Evolutionary conservation across 2,797 vertebrate genomes (phyloP).

Genomic region (Poecilia picta): DNA sequence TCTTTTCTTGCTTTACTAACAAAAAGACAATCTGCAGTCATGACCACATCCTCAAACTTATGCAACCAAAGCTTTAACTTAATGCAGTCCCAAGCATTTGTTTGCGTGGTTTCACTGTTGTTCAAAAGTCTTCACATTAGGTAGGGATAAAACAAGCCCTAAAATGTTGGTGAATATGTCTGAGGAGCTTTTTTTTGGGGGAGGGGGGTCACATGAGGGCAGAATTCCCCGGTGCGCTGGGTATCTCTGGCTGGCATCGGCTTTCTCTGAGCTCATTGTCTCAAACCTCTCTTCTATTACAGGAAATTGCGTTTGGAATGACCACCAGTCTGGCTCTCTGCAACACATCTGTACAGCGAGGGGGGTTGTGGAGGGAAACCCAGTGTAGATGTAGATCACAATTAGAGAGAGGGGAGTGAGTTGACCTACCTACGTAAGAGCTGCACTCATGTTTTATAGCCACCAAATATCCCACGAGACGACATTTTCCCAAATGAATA

Average conservation of each 20-base stretch:
- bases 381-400: conserved; percentile 54
- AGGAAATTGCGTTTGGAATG: conserved; percentile 68
- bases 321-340: conserved; percentile 50
- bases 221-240: conserved; percentile 52
- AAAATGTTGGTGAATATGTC: neutral
- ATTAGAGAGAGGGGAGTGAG: conserved; percentile 27
- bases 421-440: conserved; percentile 16
- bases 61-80: conserved; percentile 1
- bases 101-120: neutral
- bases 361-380: conserved; percentile 8
- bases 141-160: neutral
- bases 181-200: neutral
- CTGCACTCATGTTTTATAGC: conserved; percentile 16
- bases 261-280: conserved; percentile 49
- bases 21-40: neutral
- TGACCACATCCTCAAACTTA: neutral
- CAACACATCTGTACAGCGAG: conserved; percentile 43
- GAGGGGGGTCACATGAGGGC: conserved; percentile 31
- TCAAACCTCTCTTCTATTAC: conserved; percentile 70
- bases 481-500: neutral
- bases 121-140: neutral
- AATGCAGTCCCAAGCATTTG: neutral
- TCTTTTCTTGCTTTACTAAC: neutral
- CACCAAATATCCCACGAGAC: neutral
- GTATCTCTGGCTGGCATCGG: conserved; percentile 71